phyloP scores from a whole-genome alignment of 2,888 invertebrate species.

The Yponomeuta plumbellus region DNA sequence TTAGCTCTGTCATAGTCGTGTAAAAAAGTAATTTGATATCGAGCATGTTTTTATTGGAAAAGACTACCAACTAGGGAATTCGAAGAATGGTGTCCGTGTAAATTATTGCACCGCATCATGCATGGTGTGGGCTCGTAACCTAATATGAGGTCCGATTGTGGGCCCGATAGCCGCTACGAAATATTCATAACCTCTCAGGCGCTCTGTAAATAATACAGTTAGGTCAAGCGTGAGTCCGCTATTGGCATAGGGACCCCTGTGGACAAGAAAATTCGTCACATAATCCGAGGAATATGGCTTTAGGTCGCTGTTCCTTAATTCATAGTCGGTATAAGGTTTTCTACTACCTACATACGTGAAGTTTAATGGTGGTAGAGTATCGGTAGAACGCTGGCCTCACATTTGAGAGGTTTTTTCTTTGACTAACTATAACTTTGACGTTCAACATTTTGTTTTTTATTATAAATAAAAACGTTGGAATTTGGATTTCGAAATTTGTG shows the following conservation, averaged over 20 bases:
- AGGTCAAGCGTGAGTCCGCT: background rate
- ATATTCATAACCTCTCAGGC: constrained; percentile 67
- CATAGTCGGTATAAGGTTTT: too few relatives aligned
- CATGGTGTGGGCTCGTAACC: constrained; percentile 42
- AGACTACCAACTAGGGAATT: constrained; percentile 35
- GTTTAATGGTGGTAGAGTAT: too few relatives aligned
- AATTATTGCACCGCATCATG: constrained; percentile 51
- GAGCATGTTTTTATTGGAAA: constrained; percentile 26
- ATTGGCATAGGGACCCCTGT: background rate
- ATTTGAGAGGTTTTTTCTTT: too few relatives aligned
- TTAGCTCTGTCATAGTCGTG: too few relatives aligned
- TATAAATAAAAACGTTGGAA: too few relatives aligned
- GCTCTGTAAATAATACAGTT: constrained; percentile 62
- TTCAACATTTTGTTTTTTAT: too few relatives aligned
- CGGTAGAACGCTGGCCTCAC: too few relatives aligned
- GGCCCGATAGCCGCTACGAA: constrained; percentile 54
- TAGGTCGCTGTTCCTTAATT: too few relatives aligned
- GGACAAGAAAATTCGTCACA: background rate
- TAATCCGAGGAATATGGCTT: too few relatives aligned
- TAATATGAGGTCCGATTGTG: constrained; percentile 59
- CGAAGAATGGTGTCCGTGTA: constrained; percentile 34
- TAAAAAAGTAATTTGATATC: constrained; percentile 9
- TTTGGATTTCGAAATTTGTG: too few relatives aligned
- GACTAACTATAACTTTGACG: too few relatives aligned
- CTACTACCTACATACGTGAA: too few relatives aligned